Base-by-base conservation (phyloP, 1,140 invertebrate genomes). In the Drosophila pectinifera region DNA sequence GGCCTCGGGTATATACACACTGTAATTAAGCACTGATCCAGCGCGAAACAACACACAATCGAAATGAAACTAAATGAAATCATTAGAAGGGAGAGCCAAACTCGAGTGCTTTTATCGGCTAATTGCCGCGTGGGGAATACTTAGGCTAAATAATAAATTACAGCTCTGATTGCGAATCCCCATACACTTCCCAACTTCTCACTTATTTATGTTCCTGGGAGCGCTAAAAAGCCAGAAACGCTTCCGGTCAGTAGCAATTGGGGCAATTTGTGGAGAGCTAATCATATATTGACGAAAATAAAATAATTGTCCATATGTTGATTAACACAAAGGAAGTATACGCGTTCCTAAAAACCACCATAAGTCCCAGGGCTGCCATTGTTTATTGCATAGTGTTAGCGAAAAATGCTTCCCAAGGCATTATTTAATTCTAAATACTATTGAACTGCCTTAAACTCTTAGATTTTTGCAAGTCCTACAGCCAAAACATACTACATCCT, bases 71-170 rank as follows among this genome's bases (percentile, higher is more conserved):
- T 64, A 57, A 82, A 83, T 83, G 75, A 79, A 83, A 83, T 83
- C 74, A 73, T 78, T 83, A 65, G 62, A 31, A n/a, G 26, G n/a
- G 28, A 62, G 64, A 62, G 45, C 51, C 63, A 61, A 75, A 75
- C 64, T 65, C 70, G 67, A 76, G 78, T 70, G 70, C 56, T 79
- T 83, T 84, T 79, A 80, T 80, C 72, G 63, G 80, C 67, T 83
- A 76, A 79, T 84, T 83, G 80, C 70, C 70, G 67, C 67, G 38
- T 65, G 80, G 80, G 80, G 80, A 83, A 69, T 78, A 73, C 56
- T 77, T 56, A 46, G 48, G 18, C 53, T 39, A 78, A 78, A 58
- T 75, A 83, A 83, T 83, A 83, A 83, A 83, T 83, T 79, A 83
- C 75, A 31, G 41, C 58, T 53, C 58, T 59, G 69, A 76, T 65